Evolutionary conservation across 2,888 invertebrate species (phyloP).

Genomic region (Lasioglossum marginatum): DNA sequence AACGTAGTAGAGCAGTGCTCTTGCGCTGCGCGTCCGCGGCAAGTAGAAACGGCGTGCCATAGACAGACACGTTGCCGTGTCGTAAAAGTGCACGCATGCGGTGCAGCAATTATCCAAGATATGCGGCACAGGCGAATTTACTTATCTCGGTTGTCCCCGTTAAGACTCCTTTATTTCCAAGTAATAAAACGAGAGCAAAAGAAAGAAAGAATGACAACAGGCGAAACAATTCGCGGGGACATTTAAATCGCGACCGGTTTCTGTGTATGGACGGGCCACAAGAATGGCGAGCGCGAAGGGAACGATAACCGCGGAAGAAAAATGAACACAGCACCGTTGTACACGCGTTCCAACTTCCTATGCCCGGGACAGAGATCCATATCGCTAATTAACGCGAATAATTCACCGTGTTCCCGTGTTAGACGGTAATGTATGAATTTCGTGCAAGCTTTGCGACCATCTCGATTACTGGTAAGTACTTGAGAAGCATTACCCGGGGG

Average conservation of each 20-base stretch:
- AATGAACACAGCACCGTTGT: slow-evolving; percentile 7
- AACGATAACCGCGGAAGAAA: slow-evolving; percentile 9
- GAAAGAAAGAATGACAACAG: background rate
- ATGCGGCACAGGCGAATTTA: background rate
- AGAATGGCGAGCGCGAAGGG: slow-evolving; percentile 11
- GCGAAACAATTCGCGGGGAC: background rate
- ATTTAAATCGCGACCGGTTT: background rate
- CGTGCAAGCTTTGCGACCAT: slow-evolving; percentile 47
- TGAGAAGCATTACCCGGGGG: slow-evolving; percentile 45
- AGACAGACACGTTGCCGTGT: slow-evolving; percentile 1
- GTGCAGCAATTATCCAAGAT: background rate
- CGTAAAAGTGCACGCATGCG: background rate
- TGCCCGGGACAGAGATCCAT: slow-evolving; percentile 21
- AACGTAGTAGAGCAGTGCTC: background rate
- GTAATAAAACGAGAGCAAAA: background rate
- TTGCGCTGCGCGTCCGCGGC: background rate
- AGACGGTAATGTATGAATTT: slow-evolving; percentile 50
- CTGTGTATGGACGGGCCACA: background rate
- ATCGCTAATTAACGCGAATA: slow-evolving; percentile 36
- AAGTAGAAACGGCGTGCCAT: background rate
- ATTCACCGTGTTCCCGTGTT: slow-evolving; percentile 35
- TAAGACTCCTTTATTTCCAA: background rate
- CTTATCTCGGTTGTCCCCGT: background rate
- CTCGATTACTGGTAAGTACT: slow-evolving; percentile 55
- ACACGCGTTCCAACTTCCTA: slow-evolving; percentile 18